phyloP scores from a whole-genome alignment of 1,140 invertebrate genomes.

The Trachymyrmex septentrionalis region DNA sequence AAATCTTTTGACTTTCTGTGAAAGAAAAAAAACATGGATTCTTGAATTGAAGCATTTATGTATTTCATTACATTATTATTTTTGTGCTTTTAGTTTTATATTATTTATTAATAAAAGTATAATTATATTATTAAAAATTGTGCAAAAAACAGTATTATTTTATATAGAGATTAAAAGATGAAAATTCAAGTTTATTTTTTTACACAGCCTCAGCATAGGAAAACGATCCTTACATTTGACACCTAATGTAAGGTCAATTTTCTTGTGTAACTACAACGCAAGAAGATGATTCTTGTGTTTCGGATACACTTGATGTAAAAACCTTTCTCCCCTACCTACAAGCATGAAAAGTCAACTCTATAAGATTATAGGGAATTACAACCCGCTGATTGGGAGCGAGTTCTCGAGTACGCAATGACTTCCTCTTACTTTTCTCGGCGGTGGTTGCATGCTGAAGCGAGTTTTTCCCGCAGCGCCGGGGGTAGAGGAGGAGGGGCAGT shows the following conservation, averaged over 20 bases:
- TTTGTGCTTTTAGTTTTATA: background rate
- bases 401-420: slow-evolving; percentile 14
- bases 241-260: slow-evolving; percentile 23
- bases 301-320: slow-evolving; percentile 9
- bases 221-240: background rate
- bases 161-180: background rate
- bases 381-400: background rate
- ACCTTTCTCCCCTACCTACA: background rate
- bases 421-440: slow-evolving; percentile 90
- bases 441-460: slow-evolving; percentile 90
- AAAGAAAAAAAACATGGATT: background rate
- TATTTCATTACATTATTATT: background rate
- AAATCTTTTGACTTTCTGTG: background rate
- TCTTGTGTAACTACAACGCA: background rate
- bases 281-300: slow-evolving; percentile 27
- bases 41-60: background rate
- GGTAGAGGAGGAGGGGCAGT: slow-evolving; percentile 47
- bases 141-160: background rate
- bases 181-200: background rate
- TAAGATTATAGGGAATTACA: background rate
- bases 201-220: background rate
- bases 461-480: slow-evolving; percentile 53
- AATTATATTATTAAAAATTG: background rate
- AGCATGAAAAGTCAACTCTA: slow-evolving; percentile 17
- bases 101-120: background rate